phyloP scores from a whole-genome alignment of 2,888 invertebrate genomes.

The Hoplodrina ambigua region DNA sequence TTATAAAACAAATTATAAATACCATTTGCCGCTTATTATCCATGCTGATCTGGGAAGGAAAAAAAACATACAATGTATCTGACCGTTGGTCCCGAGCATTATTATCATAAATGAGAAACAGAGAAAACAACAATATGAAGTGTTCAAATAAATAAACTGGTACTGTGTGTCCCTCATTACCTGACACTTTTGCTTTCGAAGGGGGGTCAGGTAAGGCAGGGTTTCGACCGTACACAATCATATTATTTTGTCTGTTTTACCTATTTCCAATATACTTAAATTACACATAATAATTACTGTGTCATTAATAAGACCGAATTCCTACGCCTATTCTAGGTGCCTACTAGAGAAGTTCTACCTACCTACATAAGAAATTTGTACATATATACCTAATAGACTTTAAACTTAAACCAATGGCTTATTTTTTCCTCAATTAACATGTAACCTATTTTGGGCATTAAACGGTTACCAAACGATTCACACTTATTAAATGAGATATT shows the following conservation, averaged over 20 bases:
- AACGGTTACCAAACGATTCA: too few relatives aligned
- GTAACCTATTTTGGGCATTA: too few relatives aligned
- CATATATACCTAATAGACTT: too few relatives aligned
- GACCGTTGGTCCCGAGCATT: constrained; percentile 43
- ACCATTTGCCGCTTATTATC: constrained; percentile 68
- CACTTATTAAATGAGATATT: too few relatives aligned
- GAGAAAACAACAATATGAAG: constrained; percentile 10
- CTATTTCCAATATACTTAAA: neutral
- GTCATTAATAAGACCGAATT: neutral
- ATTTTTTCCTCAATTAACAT: too few relatives aligned
- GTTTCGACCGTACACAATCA: neutral
- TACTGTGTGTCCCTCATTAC: neutral
- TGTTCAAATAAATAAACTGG: constrained; percentile 9
- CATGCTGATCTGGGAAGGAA: constrained; percentile 67
- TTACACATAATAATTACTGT: neutral
- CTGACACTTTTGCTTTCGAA: neutral
- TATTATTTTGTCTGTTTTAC: constrained; percentile 11
- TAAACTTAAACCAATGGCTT: too few relatives aligned
- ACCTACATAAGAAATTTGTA: too few relatives aligned
- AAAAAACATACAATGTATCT: constrained; percentile 68
- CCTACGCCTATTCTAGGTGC: too few relatives aligned
- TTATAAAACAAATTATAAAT: constrained; percentile 68
- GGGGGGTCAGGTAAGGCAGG: neutral
- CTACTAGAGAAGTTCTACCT: neutral
- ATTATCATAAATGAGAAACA: constrained; percentile 17